Base-by-base conservation (phyloP, 2,888 invertebrate species). In the Luperina testacea region DNA sequence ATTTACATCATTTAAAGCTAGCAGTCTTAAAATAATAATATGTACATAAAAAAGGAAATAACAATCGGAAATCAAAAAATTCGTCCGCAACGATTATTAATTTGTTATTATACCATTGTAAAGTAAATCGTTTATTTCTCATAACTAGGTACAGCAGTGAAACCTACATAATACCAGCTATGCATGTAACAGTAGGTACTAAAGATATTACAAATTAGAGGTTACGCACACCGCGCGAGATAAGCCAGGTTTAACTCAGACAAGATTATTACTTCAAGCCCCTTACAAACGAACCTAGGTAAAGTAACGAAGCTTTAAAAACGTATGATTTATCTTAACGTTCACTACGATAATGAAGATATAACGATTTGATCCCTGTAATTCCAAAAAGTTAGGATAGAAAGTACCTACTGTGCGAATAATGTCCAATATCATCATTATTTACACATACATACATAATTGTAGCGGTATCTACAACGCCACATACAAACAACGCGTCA, bases 181-280 rank as follows among this genome's bases (percentile, higher is more conserved):
- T 68, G 45, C n/a, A 48, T 48, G 45, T 53, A 38, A 78, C n/a
- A n/a, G 63, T n/a, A n/a, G n/a, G n/a, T 81, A 72, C 59, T 82
- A 59, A 11, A 59, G 42, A 59, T 42, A 67, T 65, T 59, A 82
- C 75, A 79, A 65, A 67, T 57, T 42, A 51, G 51, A 67, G 77
- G 82, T 45, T 76, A 65, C 57, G 51, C 51, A 51, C 27, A 81
- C 57, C 8, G 64, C 48, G 48, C 59, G 24, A 67, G 79, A 80
- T 67, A 82, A 80, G 82, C 82, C 51, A 53, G 59, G 53, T 45
- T 82, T 77, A 80, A 80, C 51, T 67, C 51, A 82, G 67, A 77
- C 65, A 67, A 67, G 32, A 77, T 59, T 76, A 82, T 82, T 80
- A 59, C 32, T 67, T 67, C 51, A 32, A 80, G 32, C 32, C 24